A percentile compares a stretch with the other conserved stretches of the same genome.
These are phyloP conservation scores for Pseudomyrmex gracilis DNA, from an alignment of 1,140 invertebrate species.

Conservation along the genomic window DNA sequence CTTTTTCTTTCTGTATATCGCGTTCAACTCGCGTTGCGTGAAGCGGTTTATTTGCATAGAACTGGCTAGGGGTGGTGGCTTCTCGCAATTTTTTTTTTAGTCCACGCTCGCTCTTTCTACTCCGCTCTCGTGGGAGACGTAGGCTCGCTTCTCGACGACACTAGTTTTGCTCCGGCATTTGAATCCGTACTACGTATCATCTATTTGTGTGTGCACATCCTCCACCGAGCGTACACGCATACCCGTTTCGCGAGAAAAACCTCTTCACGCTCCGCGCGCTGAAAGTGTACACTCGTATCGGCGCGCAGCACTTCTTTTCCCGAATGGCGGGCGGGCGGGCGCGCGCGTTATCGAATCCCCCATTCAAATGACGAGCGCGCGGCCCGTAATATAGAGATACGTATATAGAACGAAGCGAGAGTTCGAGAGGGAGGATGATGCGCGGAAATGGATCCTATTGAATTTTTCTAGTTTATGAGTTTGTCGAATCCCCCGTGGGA, in stretches of 20 bases:
- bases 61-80: slow-evolving; percentile 50
- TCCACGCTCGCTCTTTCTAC: not conserved
- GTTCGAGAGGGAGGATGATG: not conserved
- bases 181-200: slow-evolving; percentile 60
- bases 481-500: not conserved
- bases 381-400: not conserved
- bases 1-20: slow-evolving; percentile 50
- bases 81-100: slow-evolving; percentile 63
- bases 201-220: not conserved
- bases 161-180: slow-evolving; percentile 63
- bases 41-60: slow-evolving; percentile 78
- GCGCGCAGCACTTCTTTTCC: not conserved
- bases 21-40: slow-evolving; percentile 44
- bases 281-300: not conserved
- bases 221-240: not conserved
- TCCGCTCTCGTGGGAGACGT: not conserved
- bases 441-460: slow-evolving; percentile 26
- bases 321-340: too few relatives aligned
- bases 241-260: not conserved
- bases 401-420: not conserved
- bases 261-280: not conserved
- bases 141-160: not conserved
- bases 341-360: slow-evolving; percentile 56
- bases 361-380: slow-evolving; percentile 44
- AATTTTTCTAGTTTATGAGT: slow-evolving; percentile 38